phyloP scores from a whole-genome alignment of 2,888 invertebrate genomes.

The Pyrocoelia pectoralis region DNA sequence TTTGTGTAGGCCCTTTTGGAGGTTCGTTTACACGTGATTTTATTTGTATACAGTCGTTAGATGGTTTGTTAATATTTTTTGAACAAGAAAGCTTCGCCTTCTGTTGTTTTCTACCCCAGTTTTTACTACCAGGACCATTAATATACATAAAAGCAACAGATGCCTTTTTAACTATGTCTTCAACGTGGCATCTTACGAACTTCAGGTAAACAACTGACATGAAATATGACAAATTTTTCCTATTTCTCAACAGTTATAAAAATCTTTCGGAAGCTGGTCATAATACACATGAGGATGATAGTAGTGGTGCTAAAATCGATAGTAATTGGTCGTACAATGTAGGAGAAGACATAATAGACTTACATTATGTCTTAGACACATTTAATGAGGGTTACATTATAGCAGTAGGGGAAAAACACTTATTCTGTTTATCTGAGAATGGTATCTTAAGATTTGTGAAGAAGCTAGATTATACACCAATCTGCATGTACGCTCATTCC shows the following conservation, averaged over 20 bases:
- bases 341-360: conserved; percentile 67
- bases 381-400: conserved; percentile 77
- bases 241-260: conserved; percentile 71
- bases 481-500: conserved; percentile 60
- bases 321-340: conserved; percentile 86
- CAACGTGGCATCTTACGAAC: conserved; percentile 84
- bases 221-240: no score
- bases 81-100: conserved; percentile 93
- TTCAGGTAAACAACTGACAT: conserved; percentile 68
- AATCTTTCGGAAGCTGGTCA: conserved; percentile 77
- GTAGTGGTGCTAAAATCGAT: conserved; percentile 66
- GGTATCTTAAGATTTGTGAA: conserved; percentile 85
- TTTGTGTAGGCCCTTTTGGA: conserved; percentile 88
- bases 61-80: conserved; percentile 88
- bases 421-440: conserved; percentile 81
- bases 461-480: conserved; percentile 83
- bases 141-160: conserved; percentile 83
- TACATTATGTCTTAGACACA: conserved; percentile 55
- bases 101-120: conserved; percentile 79
- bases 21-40: conserved; percentile 85
- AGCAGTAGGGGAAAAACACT: conserved; percentile 84
- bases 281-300: conserved; percentile 64
- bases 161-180: conserved; percentile 82
- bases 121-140: conserved; percentile 85
- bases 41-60: conserved; percentile 89